Percentiles rank a stretch among this genome's conserved stretches.
These are phyloP conservation scores for Formica aserva DNA, from an alignment of 2,888 invertebrate genomes.

Conservation along the genomic window DNA sequence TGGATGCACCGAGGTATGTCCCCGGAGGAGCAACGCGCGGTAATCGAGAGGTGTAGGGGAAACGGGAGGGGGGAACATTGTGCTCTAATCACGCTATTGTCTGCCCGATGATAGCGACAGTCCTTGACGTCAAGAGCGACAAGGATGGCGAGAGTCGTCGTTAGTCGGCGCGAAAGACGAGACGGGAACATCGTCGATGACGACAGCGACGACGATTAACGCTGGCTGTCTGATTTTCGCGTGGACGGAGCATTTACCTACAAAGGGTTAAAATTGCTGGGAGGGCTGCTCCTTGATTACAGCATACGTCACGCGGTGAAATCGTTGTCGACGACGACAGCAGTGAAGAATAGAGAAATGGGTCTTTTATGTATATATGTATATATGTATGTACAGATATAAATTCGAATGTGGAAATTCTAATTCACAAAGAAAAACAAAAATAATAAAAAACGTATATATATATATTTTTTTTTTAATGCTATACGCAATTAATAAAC, in stretches of 20 bases:
- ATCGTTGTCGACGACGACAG: constrained; percentile 29
- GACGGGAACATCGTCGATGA: constrained; percentile 1
- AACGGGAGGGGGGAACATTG: constrained; percentile 75
- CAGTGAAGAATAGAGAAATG: neutral
- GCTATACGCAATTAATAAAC: neutral
- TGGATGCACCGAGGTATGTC: constrained; percentile 34
- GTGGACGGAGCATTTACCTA: constrained; percentile 61
- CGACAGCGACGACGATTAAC: constrained; percentile 46
- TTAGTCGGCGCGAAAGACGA: constrained; percentile 49
- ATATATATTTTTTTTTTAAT: neutral
- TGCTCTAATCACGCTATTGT: constrained; percentile 82
- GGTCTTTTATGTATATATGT: neutral
- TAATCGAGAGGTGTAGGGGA: constrained; percentile 23
- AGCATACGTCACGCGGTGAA: constrained; percentile 21
- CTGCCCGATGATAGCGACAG: constrained; percentile 74
- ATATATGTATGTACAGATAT: neutral
- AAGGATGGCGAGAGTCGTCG: constrained; percentile 60
- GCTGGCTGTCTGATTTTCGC: constrained; percentile 61
- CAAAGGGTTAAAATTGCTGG: constrained; percentile 70
- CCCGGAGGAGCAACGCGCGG: constrained; percentile 38
- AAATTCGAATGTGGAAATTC: constrained; percentile 2
- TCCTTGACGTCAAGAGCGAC: constrained; percentile 60
- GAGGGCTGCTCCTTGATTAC: constrained; percentile 63
- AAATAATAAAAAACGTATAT: neutral
- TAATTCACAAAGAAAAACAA: neutral